phyloP scores from a whole-genome alignment of 2,888 invertebrate species.

The Mythimna loreyi region DNA sequence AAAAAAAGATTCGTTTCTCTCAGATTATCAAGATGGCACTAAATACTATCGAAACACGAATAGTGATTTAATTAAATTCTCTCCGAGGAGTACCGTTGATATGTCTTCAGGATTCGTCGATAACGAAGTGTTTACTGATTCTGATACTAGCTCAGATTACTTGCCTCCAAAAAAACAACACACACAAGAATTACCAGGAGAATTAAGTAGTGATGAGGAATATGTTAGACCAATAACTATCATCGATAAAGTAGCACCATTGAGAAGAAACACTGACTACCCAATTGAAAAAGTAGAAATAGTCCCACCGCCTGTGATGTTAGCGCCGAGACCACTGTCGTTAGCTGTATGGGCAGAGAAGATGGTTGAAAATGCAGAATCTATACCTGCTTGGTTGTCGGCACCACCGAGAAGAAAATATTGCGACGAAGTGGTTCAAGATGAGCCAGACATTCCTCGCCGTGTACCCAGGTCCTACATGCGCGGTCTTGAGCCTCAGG shows the following conservation, averaged over 20 bases:
- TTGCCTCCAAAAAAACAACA: constrained; percentile 64
- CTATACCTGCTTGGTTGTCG: constrained; percentile 88
- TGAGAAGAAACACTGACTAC: constrained; percentile 75
- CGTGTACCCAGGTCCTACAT: constrained; percentile 87
- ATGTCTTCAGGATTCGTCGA: constrained; percentile 73
- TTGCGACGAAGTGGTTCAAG: constrained; percentile 75
- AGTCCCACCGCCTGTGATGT: constrained; percentile 87
- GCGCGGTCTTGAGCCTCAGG: constrained; percentile 94
- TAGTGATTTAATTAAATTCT: constrained; percentile 85
- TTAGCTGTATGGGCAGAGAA: constrained; percentile 87
- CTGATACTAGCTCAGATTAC: constrained; percentile 81
- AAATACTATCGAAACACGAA: constrained; percentile 63
- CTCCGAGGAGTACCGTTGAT: constrained; percentile 73
- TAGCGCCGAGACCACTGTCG: constrained; percentile 83
- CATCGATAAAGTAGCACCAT: constrained; percentile 83
- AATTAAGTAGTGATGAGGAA: constrained; percentile 82
- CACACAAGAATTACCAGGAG: constrained; percentile 56
- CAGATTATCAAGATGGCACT: constrained; percentile 61
- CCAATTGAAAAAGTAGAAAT: constrained; percentile 85
- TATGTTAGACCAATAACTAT: constrained; percentile 82
- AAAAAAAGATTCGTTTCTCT: constrained; percentile 67
- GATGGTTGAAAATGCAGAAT: constrained; percentile 90
- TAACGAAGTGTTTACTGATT: constrained; percentile 71
- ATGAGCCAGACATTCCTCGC: constrained; percentile 83
- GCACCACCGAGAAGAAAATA: constrained; percentile 86